Percentiles rank a stretch among this genome's conserved stretches.
These are phyloP conservation scores for Netelia fuscicornis DNA, from an alignment of 2,888 invertebrate genomes.

Conservation along the genomic window DNA sequence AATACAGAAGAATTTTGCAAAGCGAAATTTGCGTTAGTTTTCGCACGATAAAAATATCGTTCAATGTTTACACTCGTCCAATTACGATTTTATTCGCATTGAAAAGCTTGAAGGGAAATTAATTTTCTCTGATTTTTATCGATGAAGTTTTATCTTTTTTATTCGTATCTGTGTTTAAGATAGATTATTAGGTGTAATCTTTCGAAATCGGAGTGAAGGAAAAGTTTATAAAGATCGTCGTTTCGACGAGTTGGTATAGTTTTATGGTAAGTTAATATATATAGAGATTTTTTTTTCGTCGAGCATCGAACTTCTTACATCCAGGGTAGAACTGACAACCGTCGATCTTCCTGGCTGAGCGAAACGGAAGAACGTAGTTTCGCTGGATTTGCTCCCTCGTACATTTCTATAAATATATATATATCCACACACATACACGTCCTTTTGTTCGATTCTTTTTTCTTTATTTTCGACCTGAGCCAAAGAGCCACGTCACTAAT, in stretches of 20 bases:
- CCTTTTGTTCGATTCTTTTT: background rate
- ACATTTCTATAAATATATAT: background rate
- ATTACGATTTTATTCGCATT: too few relatives aligned
- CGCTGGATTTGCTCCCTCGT: background rate
- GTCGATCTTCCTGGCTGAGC: background rate
- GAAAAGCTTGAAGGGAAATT: too few relatives aligned
- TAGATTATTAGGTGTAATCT: background rate
- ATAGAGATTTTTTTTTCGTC: background rate
- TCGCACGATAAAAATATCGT: too few relatives aligned
- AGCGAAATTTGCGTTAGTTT: too few relatives aligned
- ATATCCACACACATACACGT: background rate
- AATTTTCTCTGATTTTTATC: too few relatives aligned
- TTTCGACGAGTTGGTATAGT: background rate
- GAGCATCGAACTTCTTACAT: background rate
- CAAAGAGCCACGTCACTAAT: slow-evolving; percentile 56
- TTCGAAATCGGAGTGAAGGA: background rate
- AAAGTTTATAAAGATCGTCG: background rate
- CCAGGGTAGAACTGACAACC: background rate
- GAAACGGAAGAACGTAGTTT: background rate
- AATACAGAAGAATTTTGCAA: too few relatives aligned
- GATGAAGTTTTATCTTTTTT: too few relatives aligned
- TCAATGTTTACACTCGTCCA: too few relatives aligned
- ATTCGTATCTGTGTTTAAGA: too few relatives aligned
- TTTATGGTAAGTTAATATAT: background rate
- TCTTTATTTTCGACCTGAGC: background rate